phyloP scores from a whole-genome alignment of 2,888 invertebrate genomes.

The Apodemia duryi region DNA sequence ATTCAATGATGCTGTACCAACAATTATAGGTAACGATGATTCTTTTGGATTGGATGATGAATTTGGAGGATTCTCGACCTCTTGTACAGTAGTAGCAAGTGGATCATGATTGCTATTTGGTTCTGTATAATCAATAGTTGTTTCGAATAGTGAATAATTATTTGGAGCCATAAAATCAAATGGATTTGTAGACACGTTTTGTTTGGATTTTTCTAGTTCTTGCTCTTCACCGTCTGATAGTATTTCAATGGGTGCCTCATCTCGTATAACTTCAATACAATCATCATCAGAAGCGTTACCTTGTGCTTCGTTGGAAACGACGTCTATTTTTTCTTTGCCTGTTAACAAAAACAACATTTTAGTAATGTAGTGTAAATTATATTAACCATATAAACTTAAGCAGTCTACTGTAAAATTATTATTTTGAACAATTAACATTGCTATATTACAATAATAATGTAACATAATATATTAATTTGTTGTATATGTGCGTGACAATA shows the following conservation, averaged over 20 bases:
- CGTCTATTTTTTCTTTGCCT: constrained; percentile 15
- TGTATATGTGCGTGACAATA: too few species aligned
- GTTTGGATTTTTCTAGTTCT: constrained; percentile 42
- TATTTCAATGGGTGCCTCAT: constrained; percentile 69
- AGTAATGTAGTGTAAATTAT: neutral
- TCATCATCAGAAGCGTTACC: constrained; percentile 62
- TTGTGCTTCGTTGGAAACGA: constrained; percentile 23
- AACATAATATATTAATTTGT: too few species aligned
- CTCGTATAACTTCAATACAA: constrained; percentile 67
- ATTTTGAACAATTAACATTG: too few species aligned
- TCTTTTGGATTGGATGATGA: constrained; percentile 5
- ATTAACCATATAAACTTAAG: too few species aligned
- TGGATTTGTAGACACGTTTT: constrained; percentile 23
- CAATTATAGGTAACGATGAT: constrained; percentile 18
- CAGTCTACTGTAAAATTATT: too few species aligned
- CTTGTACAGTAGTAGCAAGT: neutral
- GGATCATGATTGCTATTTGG: constrained; percentile 6
- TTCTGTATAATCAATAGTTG: constrained; percentile 5
- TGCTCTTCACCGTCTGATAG: constrained; percentile 66
- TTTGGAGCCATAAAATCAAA: constrained; percentile 17
- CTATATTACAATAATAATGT: too few species aligned
- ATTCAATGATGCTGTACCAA: constrained; percentile 18
- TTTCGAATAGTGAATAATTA: constrained; percentile 3
- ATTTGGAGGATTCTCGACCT: neutral
- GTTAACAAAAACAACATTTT: constrained; percentile 18